phyloP scores from a whole-genome alignment of 2,113 vertebrate genomes.

The Oceanites oceanicus region DNA sequence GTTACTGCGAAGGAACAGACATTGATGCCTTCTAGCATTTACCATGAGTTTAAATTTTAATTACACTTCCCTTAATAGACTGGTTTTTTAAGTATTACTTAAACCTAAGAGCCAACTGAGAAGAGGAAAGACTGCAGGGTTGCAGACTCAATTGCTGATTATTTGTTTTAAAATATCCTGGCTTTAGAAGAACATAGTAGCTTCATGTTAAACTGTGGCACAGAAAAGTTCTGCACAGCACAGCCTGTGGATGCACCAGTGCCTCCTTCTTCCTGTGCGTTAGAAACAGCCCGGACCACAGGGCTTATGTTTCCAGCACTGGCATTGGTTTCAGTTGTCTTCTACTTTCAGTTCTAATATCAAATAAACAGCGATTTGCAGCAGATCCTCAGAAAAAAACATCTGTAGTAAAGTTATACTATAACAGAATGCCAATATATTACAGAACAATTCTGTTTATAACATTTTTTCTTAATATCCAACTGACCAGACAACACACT shows the following conservation, averaged over 20 bases:
- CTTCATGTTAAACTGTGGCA: not conserved
- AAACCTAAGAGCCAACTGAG: not conserved
- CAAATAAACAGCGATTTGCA: not conserved
- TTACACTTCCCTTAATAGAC: constrained; percentile 37
- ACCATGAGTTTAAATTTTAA: constrained; percentile 46
- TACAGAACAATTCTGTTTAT: not conserved
- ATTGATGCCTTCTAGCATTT: constrained; percentile 25
- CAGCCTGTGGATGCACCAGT: not conserved
- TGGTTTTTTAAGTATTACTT: not conserved
- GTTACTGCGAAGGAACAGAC: not conserved
- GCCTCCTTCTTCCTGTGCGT: not conserved
- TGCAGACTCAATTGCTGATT: not conserved
- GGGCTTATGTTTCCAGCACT: not conserved
- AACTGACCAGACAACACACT: not conserved
- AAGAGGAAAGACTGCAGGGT: not conserved
- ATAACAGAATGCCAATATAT: not conserved
- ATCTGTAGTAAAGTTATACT: not conserved
- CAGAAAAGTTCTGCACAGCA: not conserved
- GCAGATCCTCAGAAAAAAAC: not conserved
- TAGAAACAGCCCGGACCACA: not conserved
- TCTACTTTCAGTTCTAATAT: not conserved
- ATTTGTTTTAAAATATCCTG: not conserved
- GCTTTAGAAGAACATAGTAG: not conserved
- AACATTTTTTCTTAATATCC: not conserved
- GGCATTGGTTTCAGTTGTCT: not conserved